Evolutionary conservation across 2,888 invertebrate species (phyloP), one percentile per base, ranked within the genome.

Genomic region (Julus scanicus): DNA sequence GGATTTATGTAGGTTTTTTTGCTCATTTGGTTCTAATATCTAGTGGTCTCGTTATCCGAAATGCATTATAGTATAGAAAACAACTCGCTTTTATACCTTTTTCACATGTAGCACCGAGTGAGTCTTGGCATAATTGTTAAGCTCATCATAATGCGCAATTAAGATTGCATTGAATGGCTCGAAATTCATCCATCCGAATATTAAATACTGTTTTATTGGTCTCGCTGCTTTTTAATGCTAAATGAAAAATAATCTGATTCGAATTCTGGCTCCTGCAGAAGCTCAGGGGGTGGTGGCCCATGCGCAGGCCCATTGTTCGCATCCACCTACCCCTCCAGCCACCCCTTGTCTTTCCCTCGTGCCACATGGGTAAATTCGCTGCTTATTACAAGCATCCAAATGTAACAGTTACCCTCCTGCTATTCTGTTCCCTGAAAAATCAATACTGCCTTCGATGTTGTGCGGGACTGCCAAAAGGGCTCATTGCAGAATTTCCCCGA

Each of bases 141-240:
- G 63, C 63, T 63, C 63, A 63, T 63, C 63, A 63, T 63, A 63
- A 63, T 63, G 63, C 63, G 63, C 63, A 63, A 63, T 63, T 63
- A 63, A 63, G 63, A 63, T 63, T 63, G 63, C 63, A n/a, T n/a
- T 63, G 63, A 63, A 63, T n/a, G 63, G 63, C 17, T n/a, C 63
- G 63, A 63, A 63, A 63, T 63, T 63, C 63, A 63, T 63, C 63
- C 63, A 5, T 63, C 63, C n/a, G 63, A 63, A 63, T 63, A 63
- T 63, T 63, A 63, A 63, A 63, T 63, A 63, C 63, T 2, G 63
- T 63, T 63, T 63, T 63, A 63, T 63, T 63, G 63, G 17, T 63
- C n/a, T 6, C 17, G 63, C 63, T 63, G 63, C 63, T 63, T 63
- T 63, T 63, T 63, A 63, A 63, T 63, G 63, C 63, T 63, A 63